Evolutionary conservation across 2,113 vertebrate species (phyloP).

Genomic region (Dicaeum eximium): DNA sequence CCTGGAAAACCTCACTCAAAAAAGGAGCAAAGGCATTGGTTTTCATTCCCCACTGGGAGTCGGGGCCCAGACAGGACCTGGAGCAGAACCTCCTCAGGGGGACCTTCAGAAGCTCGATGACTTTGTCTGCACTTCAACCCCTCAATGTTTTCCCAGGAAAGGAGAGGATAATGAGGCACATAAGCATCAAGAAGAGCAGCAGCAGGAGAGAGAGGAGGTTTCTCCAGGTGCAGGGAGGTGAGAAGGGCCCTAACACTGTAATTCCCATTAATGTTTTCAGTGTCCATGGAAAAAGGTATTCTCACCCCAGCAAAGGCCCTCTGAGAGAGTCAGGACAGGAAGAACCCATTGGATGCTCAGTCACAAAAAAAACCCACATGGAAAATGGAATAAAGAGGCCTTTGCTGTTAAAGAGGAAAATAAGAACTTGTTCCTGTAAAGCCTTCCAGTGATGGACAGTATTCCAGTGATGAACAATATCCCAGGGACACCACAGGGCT

Average conservation of each 20-base stretch:
- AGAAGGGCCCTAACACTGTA: background rate
- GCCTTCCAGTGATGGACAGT: background rate
- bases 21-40: fast-evolving
- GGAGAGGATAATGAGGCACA: slow-evolving; percentile 4
- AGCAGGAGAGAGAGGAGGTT: slow-evolving; percentile 5
- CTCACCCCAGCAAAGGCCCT: background rate
- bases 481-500: fast-evolving
- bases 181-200: background rate
- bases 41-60: background rate
- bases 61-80: background rate
- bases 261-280: background rate
- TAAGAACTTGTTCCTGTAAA: background rate
- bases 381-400: background rate
- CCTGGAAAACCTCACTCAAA: background rate
- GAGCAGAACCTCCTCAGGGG: background rate
- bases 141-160: background rate
- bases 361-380: background rate
- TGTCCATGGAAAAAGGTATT: background rate
- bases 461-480: background rate
- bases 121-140: background rate
- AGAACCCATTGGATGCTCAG: background rate
- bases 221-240: background rate
- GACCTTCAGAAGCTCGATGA: background rate
- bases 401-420: background rate
- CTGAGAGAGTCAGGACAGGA: background rate